Conservation (phyloP, 2,797 vertebrate species). For the Pampus argenteus region DNA sequence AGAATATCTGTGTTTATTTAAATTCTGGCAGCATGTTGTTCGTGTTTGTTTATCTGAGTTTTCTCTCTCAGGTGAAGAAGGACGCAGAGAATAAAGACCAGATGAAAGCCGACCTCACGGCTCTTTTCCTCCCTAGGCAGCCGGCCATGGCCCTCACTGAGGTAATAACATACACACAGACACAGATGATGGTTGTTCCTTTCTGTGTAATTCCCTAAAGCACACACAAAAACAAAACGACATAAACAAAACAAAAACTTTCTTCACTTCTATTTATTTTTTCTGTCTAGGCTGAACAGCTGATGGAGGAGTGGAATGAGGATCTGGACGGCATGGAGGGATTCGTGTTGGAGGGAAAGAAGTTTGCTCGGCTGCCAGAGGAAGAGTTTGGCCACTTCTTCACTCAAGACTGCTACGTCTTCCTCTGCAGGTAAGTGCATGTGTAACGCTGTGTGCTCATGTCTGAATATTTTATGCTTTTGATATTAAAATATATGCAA, state of each 20-base stretch:
- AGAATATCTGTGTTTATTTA: not conserved
- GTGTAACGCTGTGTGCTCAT: too few species aligned
- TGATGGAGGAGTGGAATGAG: conserved; percentile 99
- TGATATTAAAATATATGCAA: not conserved
- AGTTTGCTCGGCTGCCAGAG: conserved; percentile 95
- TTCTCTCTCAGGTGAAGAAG: conserved; percentile 87
- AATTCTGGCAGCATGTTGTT: not conserved
- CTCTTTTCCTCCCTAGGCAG: conserved; percentile 95
- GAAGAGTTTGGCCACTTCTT: conserved; percentile 98
- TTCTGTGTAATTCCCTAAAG: not conserved
- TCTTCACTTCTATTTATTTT: not conserved
- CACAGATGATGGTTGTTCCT: not conserved
- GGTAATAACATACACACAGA: conserved; percentile 52
- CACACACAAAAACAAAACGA: not conserved
- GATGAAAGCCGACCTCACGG: conserved; percentile 97
- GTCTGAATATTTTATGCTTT: not conserved
- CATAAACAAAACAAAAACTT: not conserved
- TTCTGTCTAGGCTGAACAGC: conserved; percentile 90
- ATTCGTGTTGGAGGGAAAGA: conserved; percentile 97
- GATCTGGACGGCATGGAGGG: conserved; percentile 99
- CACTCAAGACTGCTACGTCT: conserved; percentile 98
- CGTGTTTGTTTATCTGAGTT: conserved; percentile 8
- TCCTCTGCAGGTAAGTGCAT: conserved; percentile 92
- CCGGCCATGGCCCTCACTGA: conserved; percentile 91
- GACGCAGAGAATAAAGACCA: conserved; percentile 93